Percentiles rank a stretch among this genome's conserved stretches.
These are phyloP conservation scores for Linnaemya vulpina DNA, from an alignment of 2,888 invertebrate species.

Conservation along the genomic window DNA sequence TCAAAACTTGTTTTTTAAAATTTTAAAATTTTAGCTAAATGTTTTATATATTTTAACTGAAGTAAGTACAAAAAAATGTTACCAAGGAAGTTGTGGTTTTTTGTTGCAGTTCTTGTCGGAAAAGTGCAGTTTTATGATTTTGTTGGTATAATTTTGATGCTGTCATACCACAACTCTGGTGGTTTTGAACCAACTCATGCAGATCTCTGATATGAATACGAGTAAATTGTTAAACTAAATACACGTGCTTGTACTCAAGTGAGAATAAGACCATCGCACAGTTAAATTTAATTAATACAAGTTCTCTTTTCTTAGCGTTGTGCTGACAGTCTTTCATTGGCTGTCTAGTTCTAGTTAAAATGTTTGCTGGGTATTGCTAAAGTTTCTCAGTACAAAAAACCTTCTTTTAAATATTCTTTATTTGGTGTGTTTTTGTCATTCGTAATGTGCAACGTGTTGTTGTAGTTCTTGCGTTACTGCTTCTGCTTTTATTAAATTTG, in stretches of 20 bases:
- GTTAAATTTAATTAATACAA: background rate
- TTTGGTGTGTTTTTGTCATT: constrained; percentile 69
- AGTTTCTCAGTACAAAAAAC: constrained; percentile 36
- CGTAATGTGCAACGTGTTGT: constrained; percentile 50
- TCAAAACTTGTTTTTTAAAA: too few species aligned
- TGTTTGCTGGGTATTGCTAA: constrained; percentile 41
- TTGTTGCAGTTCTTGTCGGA: too few species aligned
- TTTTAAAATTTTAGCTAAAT: too few species aligned
- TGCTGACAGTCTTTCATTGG: background rate
- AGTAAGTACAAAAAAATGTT: too few species aligned
- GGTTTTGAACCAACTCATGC: too few species aligned
- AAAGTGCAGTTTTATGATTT: too few species aligned
- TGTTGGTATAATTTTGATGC: too few species aligned
- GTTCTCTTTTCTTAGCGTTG: background rate
- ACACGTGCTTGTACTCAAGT: constrained; percentile 7
- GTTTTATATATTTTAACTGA: too few species aligned
- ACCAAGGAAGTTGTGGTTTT: too few species aligned
- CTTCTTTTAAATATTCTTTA: constrained; percentile 67
- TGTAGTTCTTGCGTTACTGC: constrained; percentile 26
- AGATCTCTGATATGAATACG: too few species aligned
- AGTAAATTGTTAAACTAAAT: constrained; percentile 24
- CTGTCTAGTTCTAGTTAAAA: background rate
- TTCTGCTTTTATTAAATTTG: constrained; percentile 31
- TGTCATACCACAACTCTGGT: too few species aligned
- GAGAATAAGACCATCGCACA: constrained; percentile 9